Percentiles rank a stretch among this genome's conserved stretches.
Conservation (phyloP, 2,113 vertebrate genomes). For the Stigmatopora argus region DNA sequence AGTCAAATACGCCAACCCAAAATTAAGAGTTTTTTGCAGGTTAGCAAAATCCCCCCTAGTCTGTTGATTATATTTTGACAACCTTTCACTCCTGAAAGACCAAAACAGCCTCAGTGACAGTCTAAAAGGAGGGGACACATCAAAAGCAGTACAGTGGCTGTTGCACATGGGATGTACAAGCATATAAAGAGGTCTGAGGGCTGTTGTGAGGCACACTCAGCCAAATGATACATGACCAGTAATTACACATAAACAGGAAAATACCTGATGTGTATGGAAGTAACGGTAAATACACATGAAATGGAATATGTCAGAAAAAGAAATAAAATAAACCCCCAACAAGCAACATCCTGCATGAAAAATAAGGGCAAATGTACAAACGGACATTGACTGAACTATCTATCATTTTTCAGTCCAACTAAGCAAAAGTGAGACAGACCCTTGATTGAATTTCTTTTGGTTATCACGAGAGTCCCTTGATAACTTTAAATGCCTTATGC, state of each 20-base stretch:
- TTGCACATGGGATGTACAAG: conserved; percentile 64
- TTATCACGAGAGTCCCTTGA: conserved; percentile 61
- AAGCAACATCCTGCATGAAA: conserved; percentile 58
- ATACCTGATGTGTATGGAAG: conserved; percentile 63
- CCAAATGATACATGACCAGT: conserved; percentile 64
- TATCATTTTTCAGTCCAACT: conserved; percentile 33
- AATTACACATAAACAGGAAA: conserved; percentile 65
- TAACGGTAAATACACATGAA: conserved; percentile 62
- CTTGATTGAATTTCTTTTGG: conserved; percentile 72
- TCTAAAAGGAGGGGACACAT: conserved; percentile 62
- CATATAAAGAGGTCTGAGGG: conserved; percentile 54
- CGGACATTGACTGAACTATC: conserved; percentile 30
- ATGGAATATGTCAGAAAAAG: conserved; percentile 57
- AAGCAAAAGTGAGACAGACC: conserved; percentile 38
- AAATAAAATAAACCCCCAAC: conserved; percentile 53
- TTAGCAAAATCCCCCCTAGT: conserved; percentile 3
- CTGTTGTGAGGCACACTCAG: conserved; percentile 59
- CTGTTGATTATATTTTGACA: conserved; percentile 15
- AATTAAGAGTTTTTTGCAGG: conserved; percentile 10
- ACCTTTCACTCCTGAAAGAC: conserved; percentile 31
- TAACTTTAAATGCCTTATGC: conserved; percentile 61
- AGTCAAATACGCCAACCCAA: conserved; percentile 7
- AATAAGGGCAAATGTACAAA: conserved; percentile 37
- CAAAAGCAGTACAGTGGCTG: conserved; percentile 64
- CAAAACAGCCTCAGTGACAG: conserved; percentile 49